Base-by-base conservation (phyloP, 2,888 invertebrate species). In the Drosophila kuntzei region DNA sequence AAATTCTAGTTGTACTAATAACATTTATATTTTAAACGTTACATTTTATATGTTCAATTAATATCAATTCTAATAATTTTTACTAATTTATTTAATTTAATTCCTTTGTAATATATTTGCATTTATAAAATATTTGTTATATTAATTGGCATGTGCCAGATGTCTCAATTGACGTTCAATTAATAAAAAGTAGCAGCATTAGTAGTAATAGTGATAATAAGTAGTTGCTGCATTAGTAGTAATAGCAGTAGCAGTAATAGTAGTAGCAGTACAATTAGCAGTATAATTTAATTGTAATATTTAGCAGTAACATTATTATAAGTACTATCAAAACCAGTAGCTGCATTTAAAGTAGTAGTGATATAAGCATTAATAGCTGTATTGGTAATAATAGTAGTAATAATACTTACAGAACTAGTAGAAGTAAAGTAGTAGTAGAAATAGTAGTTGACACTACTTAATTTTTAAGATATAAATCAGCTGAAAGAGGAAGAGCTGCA, bases 401-500 rank as follows among this genome's bases (percentile, higher is more conserved):
- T 34, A 12, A 2, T 12, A 34, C 5, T 20, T 25, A 0, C n/a
- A 44, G 43, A 25, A 25, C 7, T 25, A 25, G 25, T 25, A 22
- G 22, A 0, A 22, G 22, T 22, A 2, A 22, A 3, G 22, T 25
- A 11, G 5, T 9, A 16, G 14, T 11, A 29, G 14, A 14, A 29
- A 14, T 32, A 43, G 11, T 32, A 43, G 14, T 34, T 32, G 14
- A 20, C 8, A 16, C 29, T 20, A 34, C n/a, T 18, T 11, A 43
- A 14, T 55, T 55, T 22, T 16, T 16, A 7, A 34, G 22, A 44
- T 34, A 12, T 32, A 34, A 44, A 44, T 55, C 44, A 44, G 29
- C 14, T 27, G 14, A 27, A 27, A 41, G 7, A 29, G 29, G n/a
- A 32, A 20, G 6, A 18, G 32, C 20, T n/a, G 9, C 41, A 53